Evolutionary conservation across 2,113 vertebrate species (phyloP), one percentile per base, ranked within the genome.

Genomic region (Rallus limicola): DNA sequence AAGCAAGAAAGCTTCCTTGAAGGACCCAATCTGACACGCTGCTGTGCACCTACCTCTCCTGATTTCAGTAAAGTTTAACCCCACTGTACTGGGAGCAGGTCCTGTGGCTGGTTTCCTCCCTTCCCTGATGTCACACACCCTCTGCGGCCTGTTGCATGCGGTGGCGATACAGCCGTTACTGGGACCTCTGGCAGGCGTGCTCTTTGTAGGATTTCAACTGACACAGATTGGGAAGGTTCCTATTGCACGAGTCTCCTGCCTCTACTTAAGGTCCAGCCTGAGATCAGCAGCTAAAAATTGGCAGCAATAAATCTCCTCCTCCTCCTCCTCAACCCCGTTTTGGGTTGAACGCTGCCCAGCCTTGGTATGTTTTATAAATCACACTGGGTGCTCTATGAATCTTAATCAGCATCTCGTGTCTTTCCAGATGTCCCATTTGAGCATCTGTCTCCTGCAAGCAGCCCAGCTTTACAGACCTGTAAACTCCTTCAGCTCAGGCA

Each of bases 151-250:
- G 26, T 53, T 28, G 25, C 52, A 53, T 15, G 15, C 5, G 26
- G 52, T 53, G 52, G 16, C 6, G 24, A 11, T 0, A 1, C 9
- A 10, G 5, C 13, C 26, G 4, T 65, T 42, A 9, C 3, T 17
- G 16, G 1, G 26, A 24, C 21, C 71, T 71, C 20, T 42, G 63
- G 9, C 10, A 68, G 31, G 42, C 3, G 4, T 1, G 14, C 6
- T 33, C 17, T 23, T n/a, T 72, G 38, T 48, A 74, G 33, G 62
- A n/a, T 28, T 46, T 74, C 9, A 19, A 25, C 12, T 40, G n/a
- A 2, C 1, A 79, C 44, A 16, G 85, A 48, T 4, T 10, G n/a
- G 25, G 75, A 65, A 42, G 34, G 12, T 26, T 78, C 25, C 11
- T 13, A 5, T 16, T 18, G 38, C 38, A 23, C 2, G 4, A 60